Conservation (phyloP, 2,797 vertebrate species). For the Falco berigora region DNA sequence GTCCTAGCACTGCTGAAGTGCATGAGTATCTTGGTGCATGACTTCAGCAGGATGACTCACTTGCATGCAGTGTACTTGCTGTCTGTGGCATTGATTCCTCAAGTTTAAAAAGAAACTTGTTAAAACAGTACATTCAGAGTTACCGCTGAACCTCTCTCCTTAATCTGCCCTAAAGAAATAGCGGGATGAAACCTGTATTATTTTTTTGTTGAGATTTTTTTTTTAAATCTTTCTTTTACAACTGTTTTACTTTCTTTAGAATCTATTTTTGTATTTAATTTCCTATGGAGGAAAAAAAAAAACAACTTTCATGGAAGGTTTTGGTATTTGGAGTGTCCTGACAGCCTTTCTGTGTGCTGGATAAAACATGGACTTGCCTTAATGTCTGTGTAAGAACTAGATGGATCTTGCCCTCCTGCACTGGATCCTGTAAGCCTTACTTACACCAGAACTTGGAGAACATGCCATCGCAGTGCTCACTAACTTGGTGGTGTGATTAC, state of each 20-base stretch:
- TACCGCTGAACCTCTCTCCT: conserved; percentile 54
- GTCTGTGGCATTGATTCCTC: background rate
- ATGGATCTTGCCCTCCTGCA: background rate
- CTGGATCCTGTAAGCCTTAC: background rate
- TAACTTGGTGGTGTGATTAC: background rate
- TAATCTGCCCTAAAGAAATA: conserved; percentile 23
- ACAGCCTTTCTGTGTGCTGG: background rate
- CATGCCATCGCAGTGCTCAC: background rate
- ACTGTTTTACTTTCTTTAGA: conserved; percentile 54
- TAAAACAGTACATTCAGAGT: conserved; percentile 42
- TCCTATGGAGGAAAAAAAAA: conserved; percentile 7
- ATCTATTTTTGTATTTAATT: conserved; percentile 52
- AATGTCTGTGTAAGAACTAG: background rate
- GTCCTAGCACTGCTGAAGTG: conserved; percentile 29
- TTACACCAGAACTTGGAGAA: background rate
- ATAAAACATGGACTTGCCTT: conserved; percentile 14
- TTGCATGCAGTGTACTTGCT: conserved; percentile 43
- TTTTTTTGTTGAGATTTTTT: conserved; percentile 19
- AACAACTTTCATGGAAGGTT: conserved; percentile 52
- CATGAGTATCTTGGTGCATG: conserved; percentile 32
- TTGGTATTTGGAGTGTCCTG: conserved; percentile 22
- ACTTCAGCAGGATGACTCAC: conserved; percentile 42
- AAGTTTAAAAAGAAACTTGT: background rate
- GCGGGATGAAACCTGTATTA: conserved; percentile 10
- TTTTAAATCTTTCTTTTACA: conserved; percentile 18